Conservation (phyloP, 2,797 vertebrate species). For the Anguilla obscura region DNA sequence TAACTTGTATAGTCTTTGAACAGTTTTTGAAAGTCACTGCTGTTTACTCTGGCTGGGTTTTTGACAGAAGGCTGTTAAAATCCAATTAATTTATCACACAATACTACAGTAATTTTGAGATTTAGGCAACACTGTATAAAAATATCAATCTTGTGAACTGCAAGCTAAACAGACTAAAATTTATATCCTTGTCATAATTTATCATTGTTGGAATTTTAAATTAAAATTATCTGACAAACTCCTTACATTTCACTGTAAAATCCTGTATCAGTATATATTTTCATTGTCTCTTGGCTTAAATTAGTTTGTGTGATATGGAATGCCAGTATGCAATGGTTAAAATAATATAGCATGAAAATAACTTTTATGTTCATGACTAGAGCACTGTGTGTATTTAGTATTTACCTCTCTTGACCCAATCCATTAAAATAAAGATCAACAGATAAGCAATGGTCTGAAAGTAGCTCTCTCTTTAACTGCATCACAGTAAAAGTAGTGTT, state of each 20-base stretch:
- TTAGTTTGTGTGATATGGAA: not conserved
- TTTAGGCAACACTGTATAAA: not conserved
- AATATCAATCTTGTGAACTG: not conserved
- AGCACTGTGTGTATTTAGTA: not conserved
- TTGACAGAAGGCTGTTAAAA: not conserved
- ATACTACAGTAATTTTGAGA: not conserved
- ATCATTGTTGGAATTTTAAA: not conserved
- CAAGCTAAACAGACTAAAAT: not conserved
- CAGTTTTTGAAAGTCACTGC: not conserved
- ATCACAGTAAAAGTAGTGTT: slow-evolving; percentile 11
- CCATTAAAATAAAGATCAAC: slow-evolving; percentile 14
- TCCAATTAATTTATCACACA: not conserved
- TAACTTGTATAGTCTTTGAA: not conserved
- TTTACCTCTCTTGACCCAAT: slow-evolving; percentile 11
- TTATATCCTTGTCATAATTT: not conserved
- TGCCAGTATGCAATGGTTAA: not conserved
- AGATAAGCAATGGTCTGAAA: not conserved
- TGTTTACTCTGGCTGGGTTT: not conserved
- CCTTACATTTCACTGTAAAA: not conserved
- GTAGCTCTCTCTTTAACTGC: slow-evolving; percentile 6
- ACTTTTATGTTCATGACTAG: slow-evolving; percentile 1
- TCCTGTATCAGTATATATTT: not conserved
- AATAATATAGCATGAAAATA: not conserved
- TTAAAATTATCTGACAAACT: not conserved
- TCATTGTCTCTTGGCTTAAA: not conserved